Conservation (phyloP, 2,113 vertebrate species). For the Reinhardtius hippoglossoides region DNA sequence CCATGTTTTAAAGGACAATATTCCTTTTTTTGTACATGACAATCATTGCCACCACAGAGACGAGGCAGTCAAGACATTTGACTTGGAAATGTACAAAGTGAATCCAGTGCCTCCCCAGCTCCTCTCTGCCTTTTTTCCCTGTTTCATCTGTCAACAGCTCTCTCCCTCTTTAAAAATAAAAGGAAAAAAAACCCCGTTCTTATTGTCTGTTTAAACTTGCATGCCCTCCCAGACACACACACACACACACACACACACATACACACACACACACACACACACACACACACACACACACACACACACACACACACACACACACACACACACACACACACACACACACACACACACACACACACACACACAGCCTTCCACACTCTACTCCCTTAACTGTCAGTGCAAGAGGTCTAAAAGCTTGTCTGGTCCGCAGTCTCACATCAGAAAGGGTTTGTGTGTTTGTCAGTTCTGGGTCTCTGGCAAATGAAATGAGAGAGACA, state of each 20-base stretch:
- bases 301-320: too few relatives aligned
- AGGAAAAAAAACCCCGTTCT: slow-evolving; percentile 56
- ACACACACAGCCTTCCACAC: slow-evolving; percentile 50
- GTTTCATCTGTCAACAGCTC: slow-evolving; percentile 69
- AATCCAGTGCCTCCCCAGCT: slow-evolving; percentile 62
- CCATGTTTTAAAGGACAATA: slow-evolving; percentile 30
- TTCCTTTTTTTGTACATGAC: slow-evolving; percentile 39
- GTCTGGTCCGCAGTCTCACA: slow-evolving; percentile 75
- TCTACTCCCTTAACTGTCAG: slow-evolving; percentile 81
- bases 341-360: background rate
- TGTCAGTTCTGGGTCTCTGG: slow-evolving; percentile 76
- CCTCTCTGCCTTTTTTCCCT: slow-evolving; percentile 43
- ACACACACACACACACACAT: slow-evolving; percentile 9
- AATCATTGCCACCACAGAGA: slow-evolving; percentile 39
- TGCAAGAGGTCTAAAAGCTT: slow-evolving; percentile 79
- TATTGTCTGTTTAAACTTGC: slow-evolving; percentile 85
- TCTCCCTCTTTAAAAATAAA: slow-evolving; percentile 54
- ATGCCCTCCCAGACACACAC: slow-evolving; percentile 49
- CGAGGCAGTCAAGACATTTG: slow-evolving; percentile 61
- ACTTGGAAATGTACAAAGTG: slow-evolving; percentile 73
- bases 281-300: background rate
- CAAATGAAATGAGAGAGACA: slow-evolving; percentile 59
- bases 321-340: background rate
- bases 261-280: slow-evolving; percentile 10
- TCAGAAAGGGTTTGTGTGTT: slow-evolving; percentile 82